Conservation (phyloP, 2,797 vertebrate species). For the Thaleichthys pacificus region DNA sequence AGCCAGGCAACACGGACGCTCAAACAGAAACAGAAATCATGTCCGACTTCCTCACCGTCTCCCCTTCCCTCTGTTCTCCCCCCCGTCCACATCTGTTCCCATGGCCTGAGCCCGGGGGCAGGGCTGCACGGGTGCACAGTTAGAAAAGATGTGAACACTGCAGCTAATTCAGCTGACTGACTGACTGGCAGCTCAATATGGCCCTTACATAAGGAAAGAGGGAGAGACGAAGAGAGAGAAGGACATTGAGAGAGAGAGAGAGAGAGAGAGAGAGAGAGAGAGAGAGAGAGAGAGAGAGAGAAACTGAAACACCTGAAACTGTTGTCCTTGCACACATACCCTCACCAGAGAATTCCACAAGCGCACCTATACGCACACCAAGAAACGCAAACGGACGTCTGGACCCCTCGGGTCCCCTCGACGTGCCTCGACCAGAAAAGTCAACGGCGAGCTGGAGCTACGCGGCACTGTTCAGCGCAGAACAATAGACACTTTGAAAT, state of each 20-base stretch:
- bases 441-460: background rate
- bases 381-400: too few relatives aligned
- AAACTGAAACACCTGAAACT: background rate
- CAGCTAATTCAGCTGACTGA: conserved; percentile 61
- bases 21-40: conserved; percentile 62
- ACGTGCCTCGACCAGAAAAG: background rate
- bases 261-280: background rate
- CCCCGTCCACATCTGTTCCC: conserved; percentile 71
- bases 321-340: conserved; percentile 4
- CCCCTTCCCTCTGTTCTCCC: conserved; percentile 62
- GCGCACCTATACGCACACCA: background rate
- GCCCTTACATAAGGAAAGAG: conserved; percentile 59
- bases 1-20: conserved; percentile 17
- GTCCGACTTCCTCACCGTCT: conserved; percentile 41
- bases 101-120: conserved; percentile 55
- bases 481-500: background rate
- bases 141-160: conserved; percentile 54
- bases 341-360: background rate
- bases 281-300: background rate
- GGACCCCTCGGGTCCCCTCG: too few relatives aligned
- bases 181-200: conserved; percentile 65
- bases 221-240: background rate
- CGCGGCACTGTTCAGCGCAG: background rate
- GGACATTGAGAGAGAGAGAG: background rate
- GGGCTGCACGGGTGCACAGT: conserved; percentile 55